These are phyloP conservation scores for Phrynocephalus guinanensis DNA, from an alignment of 2,797 vertebrate genomes.

Conservation along the genomic window DNA sequence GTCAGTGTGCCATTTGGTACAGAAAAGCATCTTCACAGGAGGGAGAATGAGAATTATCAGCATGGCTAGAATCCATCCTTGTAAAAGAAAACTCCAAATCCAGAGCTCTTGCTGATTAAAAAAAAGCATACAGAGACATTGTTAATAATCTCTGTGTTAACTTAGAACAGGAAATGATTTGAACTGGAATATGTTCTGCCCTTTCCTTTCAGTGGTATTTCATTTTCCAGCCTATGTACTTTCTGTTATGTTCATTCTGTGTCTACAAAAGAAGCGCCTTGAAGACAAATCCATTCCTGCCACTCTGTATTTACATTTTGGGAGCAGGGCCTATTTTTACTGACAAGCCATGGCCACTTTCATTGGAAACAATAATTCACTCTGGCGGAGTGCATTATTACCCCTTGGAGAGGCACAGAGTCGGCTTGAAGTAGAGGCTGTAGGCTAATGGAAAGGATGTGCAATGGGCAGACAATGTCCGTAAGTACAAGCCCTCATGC, in stretches of 20 bases:
- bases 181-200: not conserved
- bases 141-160: not conserved
- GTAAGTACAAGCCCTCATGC: not conserved
- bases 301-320: constrained; percentile 16
- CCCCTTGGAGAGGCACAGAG: constrained; percentile 8
- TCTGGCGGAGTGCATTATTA: not conserved
- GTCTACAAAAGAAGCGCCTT: not conserved
- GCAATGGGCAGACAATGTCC: not conserved
- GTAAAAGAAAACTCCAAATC: not conserved
- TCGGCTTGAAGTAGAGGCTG: not conserved
- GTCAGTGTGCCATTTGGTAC: not conserved
- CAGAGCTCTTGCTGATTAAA: not conserved
- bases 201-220: not conserved
- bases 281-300: not conserved
- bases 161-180: not conserved
- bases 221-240: not conserved
- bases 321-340: constrained; percentile 27
- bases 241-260: not conserved
- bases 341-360: not conserved
- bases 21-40: not conserved
- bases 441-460: not conserved
- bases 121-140: not conserved
- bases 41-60: not conserved
- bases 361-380: constrained; percentile 38
- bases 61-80: not conserved